Conservation (phyloP, 2,113 vertebrate species). For the Lepisosteus oculatus region DNA sequence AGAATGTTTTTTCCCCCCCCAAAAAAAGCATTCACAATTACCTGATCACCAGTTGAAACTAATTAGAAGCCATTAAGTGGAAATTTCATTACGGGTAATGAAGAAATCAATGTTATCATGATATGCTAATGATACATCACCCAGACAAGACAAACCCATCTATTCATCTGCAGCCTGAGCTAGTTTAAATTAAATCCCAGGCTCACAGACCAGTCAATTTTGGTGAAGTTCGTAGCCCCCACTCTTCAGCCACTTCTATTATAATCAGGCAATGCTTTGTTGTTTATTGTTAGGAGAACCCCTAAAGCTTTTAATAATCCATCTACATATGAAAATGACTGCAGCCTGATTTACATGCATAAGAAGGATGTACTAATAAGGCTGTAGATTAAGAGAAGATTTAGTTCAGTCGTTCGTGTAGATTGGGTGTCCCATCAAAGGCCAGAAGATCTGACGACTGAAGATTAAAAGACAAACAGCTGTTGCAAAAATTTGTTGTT, state of each 20-base stretch:
- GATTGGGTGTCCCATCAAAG: slow-evolving; percentile 81
- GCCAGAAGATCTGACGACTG: slow-evolving; percentile 77
- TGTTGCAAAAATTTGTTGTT: slow-evolving; percentile 75
- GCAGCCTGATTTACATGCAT: slow-evolving; percentile 82
- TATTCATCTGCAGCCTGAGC: slow-evolving; percentile 44
- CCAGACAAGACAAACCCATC: slow-evolving; percentile 55
- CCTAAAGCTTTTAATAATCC: slow-evolving; percentile 66
- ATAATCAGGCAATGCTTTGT: slow-evolving; percentile 41
- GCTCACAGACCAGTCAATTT: slow-evolving; percentile 51
- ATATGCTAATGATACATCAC: slow-evolving; percentile 67
- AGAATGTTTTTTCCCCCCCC: slow-evolving; percentile 40
- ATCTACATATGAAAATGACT: slow-evolving; percentile 75
- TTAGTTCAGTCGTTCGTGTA: slow-evolving; percentile 86
- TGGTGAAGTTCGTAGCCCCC: slow-evolving; percentile 35
- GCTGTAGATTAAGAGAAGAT: slow-evolving; percentile 83
- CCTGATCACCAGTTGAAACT: slow-evolving; percentile 59
- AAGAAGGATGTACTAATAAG: slow-evolving; percentile 78
- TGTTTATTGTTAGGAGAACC: slow-evolving; percentile 49
- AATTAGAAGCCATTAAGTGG: slow-evolving; percentile 71
- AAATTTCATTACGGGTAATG: slow-evolving; percentile 68
- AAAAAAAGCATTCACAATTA: slow-evolving; percentile 54
- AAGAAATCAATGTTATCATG: slow-evolving; percentile 71
- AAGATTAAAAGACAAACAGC: slow-evolving; percentile 89
- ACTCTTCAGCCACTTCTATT: slow-evolving; percentile 38
- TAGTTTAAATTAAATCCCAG: slow-evolving; percentile 19